Conservation (phyloP, 2,888 invertebrate genomes). For the Periphyllus acericola region DNA sequence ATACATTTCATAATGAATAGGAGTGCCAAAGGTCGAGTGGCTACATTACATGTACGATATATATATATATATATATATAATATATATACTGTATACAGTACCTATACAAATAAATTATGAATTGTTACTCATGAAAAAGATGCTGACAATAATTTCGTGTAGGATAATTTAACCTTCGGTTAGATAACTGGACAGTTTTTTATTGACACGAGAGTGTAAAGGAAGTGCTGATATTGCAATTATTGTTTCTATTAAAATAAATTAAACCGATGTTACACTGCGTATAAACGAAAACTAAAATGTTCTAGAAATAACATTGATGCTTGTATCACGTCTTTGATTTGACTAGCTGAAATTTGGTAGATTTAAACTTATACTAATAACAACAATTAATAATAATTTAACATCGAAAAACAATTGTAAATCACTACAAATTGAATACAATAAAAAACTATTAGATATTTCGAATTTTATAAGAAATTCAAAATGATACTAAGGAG, state of each 20-base stretch:
- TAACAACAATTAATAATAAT: background rate
- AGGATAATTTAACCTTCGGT: conserved; percentile 49
- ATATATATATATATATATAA: background rate
- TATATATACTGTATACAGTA: too few species aligned
- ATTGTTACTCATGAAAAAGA: conserved; percentile 22
- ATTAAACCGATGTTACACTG: conserved; percentile 4
- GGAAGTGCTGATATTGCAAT: background rate
- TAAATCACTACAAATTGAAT: background rate
- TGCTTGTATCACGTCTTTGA: background rate
- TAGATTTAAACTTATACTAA: background rate
- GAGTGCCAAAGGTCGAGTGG: conserved; percentile 41
- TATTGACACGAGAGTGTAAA: conserved; percentile 15
- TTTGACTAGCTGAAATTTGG: background rate
- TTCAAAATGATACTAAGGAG: background rate
- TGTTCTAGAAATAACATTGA: background rate
- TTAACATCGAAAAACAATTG: background rate
- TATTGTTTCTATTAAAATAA: conserved; percentile 48
- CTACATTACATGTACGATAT: background rate
- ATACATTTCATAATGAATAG: conserved; percentile 25
- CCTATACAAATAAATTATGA: background rate
- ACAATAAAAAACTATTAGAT: too few species aligned
- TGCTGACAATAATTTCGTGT: conserved; percentile 22
- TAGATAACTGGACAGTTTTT: conserved; percentile 7
- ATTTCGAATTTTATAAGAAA: too few species aligned
- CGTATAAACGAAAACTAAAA: conserved; percentile 7